Base-by-base conservation (phyloP, 2,888 invertebrate genomes). In the Nezara viridula region DNA sequence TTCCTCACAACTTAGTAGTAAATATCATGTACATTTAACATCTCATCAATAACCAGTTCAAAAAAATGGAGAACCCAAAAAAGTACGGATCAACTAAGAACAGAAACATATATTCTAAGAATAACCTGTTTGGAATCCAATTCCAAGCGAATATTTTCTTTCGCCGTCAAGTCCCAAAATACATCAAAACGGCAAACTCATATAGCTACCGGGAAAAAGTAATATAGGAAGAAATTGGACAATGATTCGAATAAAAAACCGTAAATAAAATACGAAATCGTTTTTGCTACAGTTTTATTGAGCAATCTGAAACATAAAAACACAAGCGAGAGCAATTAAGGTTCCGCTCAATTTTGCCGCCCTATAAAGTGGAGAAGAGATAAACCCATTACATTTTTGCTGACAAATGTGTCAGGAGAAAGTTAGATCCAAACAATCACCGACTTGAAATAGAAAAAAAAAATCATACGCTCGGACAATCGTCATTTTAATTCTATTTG, bases 381-480 rank as follows among this genome's bases (percentile, higher is more conserved):
- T 81, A 81, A 81, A 44, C n/a, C 81, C 81, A 81, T 81, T 44
- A 0, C 81, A n/a, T 81, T 81, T 81, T 81, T n/a, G 81, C 44
- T 44, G 81, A 47, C 77, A 40, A 66, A 37, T 77, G 44, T 47
- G 44, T 81, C n/a, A 81, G n/a, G 81, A 44, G 44, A 47, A n/a
- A 81, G 81, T 81, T 81, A 81, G 44, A 40, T 81, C n/a, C 44
- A n/a, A 81, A 81, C 81, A 81, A 81, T 81, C 81, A 81, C 40
- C n/a, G 81, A 21, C 3, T n/a, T 40, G 14, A 44, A 44, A 81
- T n/a, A 40, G 40, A 77, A 77, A 77, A 40, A 44, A 81, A 73
- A 73, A 73, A 73, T 73, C 66, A 73, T 73, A 73, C 66, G 66
- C 66, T 73, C 37, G 66, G 37, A 19, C 66, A 73, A 73, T 37